These are phyloP conservation scores for Serranus cabrilla DNA, from an alignment of 2,797 vertebrate species.

Conservation along the genomic window DNA sequence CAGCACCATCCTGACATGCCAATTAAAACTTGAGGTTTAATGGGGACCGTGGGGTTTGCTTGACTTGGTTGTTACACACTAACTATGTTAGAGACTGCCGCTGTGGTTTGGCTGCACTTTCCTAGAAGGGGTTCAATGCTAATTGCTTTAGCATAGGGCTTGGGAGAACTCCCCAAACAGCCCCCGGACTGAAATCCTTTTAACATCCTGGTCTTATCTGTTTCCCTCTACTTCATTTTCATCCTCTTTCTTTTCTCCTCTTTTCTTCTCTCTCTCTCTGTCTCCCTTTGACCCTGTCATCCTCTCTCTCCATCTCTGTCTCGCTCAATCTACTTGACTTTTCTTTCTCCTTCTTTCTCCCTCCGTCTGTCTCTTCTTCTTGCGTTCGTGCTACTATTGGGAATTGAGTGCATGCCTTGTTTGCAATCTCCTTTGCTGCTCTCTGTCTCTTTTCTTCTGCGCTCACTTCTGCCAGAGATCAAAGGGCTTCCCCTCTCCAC, in stretches of 20 bases:
- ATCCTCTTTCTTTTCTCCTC: conserved; percentile 46
- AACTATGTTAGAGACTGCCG: conserved; percentile 75
- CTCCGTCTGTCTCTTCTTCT: conserved; percentile 52
- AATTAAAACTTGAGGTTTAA: conserved; percentile 81
- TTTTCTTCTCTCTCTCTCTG: conserved; percentile 44
- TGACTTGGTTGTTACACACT: conserved; percentile 75
- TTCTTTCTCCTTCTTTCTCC: conserved; percentile 49
- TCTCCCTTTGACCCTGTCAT: conserved; percentile 45
- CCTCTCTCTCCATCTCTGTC: conserved; percentile 58
- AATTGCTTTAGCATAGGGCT: conserved; percentile 86
- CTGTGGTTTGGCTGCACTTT: conserved; percentile 78
- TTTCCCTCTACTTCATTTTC: conserved; percentile 67
- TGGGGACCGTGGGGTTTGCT: conserved; percentile 70
- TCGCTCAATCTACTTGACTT: conserved; percentile 62
- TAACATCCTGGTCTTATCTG: conserved; percentile 82
- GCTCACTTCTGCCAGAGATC: conserved; percentile 82
- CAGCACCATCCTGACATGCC: conserved; percentile 69
- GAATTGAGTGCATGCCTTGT: conserved; percentile 79
- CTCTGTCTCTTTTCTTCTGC: conserved; percentile 75
- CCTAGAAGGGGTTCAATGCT: conserved; percentile 84
- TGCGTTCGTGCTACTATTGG: conserved; percentile 53
- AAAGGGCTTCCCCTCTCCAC: conserved; percentile 84
- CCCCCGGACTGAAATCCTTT: conserved; percentile 77
- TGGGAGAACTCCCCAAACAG: conserved; percentile 79
- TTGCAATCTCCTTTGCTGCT: conserved; percentile 75